Evolutionary conservation across 2,888 invertebrate species (phyloP), one percentile per base, ranked within the genome.

Genomic region (Apodemia duryi): DNA sequence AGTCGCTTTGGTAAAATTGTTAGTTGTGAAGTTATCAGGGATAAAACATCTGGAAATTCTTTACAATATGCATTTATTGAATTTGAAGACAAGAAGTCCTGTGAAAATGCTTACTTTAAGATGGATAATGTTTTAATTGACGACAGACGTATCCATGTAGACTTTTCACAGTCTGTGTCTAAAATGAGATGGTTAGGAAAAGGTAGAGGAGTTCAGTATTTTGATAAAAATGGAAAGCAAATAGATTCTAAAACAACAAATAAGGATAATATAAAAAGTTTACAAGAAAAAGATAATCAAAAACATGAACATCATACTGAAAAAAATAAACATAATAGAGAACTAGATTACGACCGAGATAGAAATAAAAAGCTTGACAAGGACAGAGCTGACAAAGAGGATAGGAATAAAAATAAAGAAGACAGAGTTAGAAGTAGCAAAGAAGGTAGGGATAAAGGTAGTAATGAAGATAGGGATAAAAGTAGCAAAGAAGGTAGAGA

Each of bases 111-210:
- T 1, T 99, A 97, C 86, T 98, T 99, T 79, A 99, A 99, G 92
- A 99, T 99, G 99, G 99, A 99, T 83, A 99, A 99, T 92, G 99
- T 99, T 0, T 91, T 99, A 6, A 99, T 99, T 75, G 99, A 99
- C 88, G 99, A 99, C 82, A 93, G 99, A 38, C 93, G 99, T 71
- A 99, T 99, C 77, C 99, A 99, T 89, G 99, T 99, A 0, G 99
- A 99, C 87, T 99, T 99, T 91, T 99, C 98, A 71, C 99, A 99
- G 84, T 99, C 99, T 63, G 99, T 99, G 0, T 95, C 99, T 2
- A 99, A 98, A 87, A 94, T 97, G 74, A 95, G 95, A 75, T 98
- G 97, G 97, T 93, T 95, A 65, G 98, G 98, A 2, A 98, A 97
- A 88, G 98, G 97, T 0, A 93, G 95, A 78, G 97, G 97, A 6